Evolutionary conservation across 2,888 invertebrate species (phyloP).

Genomic region (Stenotaenia linearis): DNA sequence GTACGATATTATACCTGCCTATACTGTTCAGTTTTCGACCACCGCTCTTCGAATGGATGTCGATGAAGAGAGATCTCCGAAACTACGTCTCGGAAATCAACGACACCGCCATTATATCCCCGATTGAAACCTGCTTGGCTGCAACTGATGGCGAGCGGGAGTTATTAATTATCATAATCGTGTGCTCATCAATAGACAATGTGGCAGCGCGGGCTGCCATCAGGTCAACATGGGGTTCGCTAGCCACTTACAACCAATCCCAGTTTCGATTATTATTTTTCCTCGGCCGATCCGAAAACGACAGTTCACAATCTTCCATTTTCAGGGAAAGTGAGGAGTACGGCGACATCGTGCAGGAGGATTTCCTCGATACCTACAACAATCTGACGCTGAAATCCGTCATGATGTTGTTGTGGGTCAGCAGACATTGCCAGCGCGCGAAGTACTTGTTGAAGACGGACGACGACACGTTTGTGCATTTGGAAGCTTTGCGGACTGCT

Average conservation of each 20-base stretch:
- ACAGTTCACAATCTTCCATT: constrained; percentile 59
- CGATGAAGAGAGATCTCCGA: constrained; percentile 56
- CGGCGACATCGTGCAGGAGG: constrained; percentile 75
- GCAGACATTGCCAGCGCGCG: constrained; percentile 56
- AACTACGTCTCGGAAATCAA: constrained; percentile 66
- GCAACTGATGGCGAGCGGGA: constrained; percentile 36
- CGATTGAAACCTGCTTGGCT: constrained; percentile 38
- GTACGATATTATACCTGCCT: constrained; percentile 2
- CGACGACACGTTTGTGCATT: constrained; percentile 78
- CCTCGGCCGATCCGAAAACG: constrained; percentile 57
- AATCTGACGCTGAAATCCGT: constrained; percentile 80
- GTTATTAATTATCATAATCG: constrained; percentile 61
- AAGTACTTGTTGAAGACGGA: constrained; percentile 73
- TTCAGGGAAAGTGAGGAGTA: constrained; percentile 61
- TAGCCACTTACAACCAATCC: constrained; percentile 31
- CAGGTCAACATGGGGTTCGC: constrained; percentile 62
- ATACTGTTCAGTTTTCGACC: constrained; percentile 27
- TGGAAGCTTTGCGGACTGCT: constrained; percentile 57
- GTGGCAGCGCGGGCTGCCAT: constrained; percentile 61
- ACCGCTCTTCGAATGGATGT: constrained; percentile 29
- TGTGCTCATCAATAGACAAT: constrained; percentile 67
- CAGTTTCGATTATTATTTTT: constrained; percentile 53
- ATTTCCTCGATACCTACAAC: constrained; percentile 75
- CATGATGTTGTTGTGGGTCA: constrained; percentile 76
- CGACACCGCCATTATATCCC: constrained; percentile 58